These are phyloP conservation scores for Ptychadena robeensis DNA, from an alignment of 2,797 vertebrate species.

Conservation along the genomic window DNA sequence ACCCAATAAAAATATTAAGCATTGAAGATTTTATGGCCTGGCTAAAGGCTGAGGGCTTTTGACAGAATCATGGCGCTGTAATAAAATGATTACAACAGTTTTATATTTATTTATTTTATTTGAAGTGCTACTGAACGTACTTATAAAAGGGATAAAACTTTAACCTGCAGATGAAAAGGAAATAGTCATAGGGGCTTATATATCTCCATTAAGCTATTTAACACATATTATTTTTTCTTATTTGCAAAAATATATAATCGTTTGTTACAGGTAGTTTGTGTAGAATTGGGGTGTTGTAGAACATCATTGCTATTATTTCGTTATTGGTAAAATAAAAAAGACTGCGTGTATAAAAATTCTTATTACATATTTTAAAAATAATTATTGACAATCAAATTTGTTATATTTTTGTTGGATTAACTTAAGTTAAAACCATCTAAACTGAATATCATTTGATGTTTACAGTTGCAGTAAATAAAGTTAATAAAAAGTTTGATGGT, in stretches of 20 bases:
- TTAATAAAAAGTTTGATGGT: background rate
- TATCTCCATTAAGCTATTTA: too few species aligned
- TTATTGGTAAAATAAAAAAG: background rate
- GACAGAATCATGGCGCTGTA: background rate
- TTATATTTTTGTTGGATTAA: background rate
- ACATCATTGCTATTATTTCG: background rate
- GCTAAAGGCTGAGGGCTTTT: conserved; percentile 30
- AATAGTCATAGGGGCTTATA: too few species aligned
- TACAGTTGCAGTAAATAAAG: background rate
- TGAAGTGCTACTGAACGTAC: too few species aligned
- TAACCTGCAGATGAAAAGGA: too few species aligned
- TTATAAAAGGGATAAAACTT: too few species aligned
- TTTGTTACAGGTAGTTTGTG: too few species aligned
- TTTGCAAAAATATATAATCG: too few species aligned
- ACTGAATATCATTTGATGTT: too few species aligned
- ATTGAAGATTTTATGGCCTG: conserved; percentile 35
- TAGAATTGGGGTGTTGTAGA: too few species aligned
- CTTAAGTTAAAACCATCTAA: too few species aligned
- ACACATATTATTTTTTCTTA: too few species aligned
- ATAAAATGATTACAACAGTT: conserved; percentile 1
- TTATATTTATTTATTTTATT: too few species aligned
- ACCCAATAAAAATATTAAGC: background rate
- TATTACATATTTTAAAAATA: background rate
- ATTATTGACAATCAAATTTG: background rate
- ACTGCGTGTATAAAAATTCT: background rate